Conservation (phyloP, 2,113 vertebrate species). For the Meleagris gallopavo region DNA sequence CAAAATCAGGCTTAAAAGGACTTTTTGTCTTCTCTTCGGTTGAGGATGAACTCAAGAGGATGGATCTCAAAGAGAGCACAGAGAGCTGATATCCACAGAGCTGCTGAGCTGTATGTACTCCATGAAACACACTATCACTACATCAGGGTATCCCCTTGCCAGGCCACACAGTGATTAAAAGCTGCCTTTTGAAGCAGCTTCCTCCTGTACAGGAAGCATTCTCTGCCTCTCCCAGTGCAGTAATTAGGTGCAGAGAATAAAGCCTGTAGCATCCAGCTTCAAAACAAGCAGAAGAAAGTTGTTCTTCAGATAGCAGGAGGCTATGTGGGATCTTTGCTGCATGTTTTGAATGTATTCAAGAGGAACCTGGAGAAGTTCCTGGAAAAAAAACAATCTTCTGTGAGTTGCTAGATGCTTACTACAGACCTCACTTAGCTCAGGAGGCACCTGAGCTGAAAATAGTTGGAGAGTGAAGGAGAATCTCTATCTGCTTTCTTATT, state of each 20-base stretch:
- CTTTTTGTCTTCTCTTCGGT: neutral
- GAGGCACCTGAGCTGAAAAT: neutral
- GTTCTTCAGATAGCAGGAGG: neutral
- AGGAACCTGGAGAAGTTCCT: slow-evolving; percentile 11
- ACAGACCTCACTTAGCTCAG: neutral
- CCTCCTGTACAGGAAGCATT: neutral
- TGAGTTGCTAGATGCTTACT: neutral
- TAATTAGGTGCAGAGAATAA: neutral
- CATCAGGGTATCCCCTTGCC: neutral
- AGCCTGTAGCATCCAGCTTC: neutral
- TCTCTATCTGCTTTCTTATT: neutral
- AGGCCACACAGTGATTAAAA: neutral
- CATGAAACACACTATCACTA: neutral
- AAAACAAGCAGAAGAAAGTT: neutral
- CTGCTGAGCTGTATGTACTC: neutral
- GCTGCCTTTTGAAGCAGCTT: neutral
- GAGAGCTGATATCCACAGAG: fast-evolving
- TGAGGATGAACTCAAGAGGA: neutral
- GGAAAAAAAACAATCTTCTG: neutral
- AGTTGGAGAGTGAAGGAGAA: neutral
- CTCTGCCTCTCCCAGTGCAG: neutral
- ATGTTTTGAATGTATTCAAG: neutral
- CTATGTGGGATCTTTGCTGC: neutral
- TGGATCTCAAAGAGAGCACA: neutral
- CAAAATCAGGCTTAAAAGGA: neutral